Conservation (phyloP, 1,140 invertebrate genomes). For the Pseudomyrmex cubaensis region DNA sequence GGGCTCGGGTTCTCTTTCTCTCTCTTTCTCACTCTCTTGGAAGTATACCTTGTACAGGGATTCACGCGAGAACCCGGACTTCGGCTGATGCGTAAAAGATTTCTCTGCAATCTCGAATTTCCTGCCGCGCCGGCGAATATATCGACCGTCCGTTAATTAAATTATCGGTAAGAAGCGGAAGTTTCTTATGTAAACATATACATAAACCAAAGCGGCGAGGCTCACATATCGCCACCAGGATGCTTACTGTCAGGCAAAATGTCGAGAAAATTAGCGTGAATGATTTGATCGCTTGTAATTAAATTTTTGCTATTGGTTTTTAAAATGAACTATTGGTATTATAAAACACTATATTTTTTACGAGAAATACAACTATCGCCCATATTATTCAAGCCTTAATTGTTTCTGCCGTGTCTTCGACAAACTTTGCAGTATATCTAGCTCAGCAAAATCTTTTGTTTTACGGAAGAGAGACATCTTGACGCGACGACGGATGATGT, state of each 20-base stretch:
- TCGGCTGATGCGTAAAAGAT: slow-evolving; percentile 17
- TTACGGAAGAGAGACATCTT: not conserved
- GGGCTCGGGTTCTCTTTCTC: not conserved
- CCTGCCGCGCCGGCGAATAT: slow-evolving; percentile 23
- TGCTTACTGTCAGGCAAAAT: not conserved
- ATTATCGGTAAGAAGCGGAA: slow-evolving; percentile 38
- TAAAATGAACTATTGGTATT: not conserved
- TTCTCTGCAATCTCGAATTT: slow-evolving; percentile 51
- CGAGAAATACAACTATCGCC: too few relatives aligned
- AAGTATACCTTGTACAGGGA: not conserved
- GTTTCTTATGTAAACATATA: not conserved
- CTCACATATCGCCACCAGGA: not conserved
- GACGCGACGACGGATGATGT: slow-evolving; percentile 34
- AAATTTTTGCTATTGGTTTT: not conserved
- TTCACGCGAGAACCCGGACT: not conserved
- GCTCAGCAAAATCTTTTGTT: not conserved
- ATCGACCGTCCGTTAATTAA: slow-evolving; percentile 52
- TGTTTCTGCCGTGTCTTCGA: not conserved
- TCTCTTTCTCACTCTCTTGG: not conserved
- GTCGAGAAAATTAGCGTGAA: not conserved
- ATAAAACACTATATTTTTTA: too few relatives aligned
- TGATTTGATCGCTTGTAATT: not conserved
- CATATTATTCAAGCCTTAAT: too few relatives aligned
- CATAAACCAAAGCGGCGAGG: not conserved
- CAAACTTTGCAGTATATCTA: not conserved